Percentiles rank a stretch among this genome's conserved stretches.
These are phyloP conservation scores for Leptodactylus fallax DNA, from an alignment of 2,797 vertebrate genomes.

Conservation along the genomic window DNA sequence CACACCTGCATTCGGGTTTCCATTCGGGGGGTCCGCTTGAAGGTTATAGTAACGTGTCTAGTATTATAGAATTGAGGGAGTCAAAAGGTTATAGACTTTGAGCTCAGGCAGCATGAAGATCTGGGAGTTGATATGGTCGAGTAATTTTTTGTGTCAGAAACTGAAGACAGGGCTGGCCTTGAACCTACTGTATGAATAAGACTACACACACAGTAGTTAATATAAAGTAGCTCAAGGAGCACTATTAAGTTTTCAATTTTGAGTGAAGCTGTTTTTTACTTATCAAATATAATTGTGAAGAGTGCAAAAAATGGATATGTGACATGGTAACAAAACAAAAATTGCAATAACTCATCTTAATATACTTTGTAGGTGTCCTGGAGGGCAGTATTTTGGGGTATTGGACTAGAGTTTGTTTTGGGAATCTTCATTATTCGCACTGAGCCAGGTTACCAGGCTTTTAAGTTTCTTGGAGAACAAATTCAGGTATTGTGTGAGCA, in stretches of 20 bases:
- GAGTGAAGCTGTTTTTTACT: too few species aligned
- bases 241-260: not conserved
- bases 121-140: too few species aligned
- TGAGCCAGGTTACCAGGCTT: constrained; percentile 82
- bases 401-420: constrained; percentile 87
- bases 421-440: constrained; percentile 92
- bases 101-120: too few species aligned
- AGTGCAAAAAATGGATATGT: not conserved
- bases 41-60: too few species aligned
- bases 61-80: too few species aligned
- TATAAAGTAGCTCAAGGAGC: too few species aligned
- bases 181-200: too few species aligned
- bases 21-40: too few species aligned
- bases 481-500: constrained; percentile 81
- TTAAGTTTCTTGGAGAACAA: constrained; percentile 90
- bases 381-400: constrained; percentile 89
- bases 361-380: constrained; percentile 81
- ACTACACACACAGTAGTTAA: too few species aligned
- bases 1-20: too few species aligned
- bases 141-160: not conserved
- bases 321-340: not conserved
- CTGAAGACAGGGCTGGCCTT: not conserved
- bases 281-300: not conserved
- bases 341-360: not conserved
- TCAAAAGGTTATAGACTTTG: too few species aligned